A percentile compares a stretch with the other conserved stretches of the same genome.
phyloP scores from a whole-genome alignment of 2,888 invertebrate species.

The Lepeophtheirus nordmannii region DNA sequence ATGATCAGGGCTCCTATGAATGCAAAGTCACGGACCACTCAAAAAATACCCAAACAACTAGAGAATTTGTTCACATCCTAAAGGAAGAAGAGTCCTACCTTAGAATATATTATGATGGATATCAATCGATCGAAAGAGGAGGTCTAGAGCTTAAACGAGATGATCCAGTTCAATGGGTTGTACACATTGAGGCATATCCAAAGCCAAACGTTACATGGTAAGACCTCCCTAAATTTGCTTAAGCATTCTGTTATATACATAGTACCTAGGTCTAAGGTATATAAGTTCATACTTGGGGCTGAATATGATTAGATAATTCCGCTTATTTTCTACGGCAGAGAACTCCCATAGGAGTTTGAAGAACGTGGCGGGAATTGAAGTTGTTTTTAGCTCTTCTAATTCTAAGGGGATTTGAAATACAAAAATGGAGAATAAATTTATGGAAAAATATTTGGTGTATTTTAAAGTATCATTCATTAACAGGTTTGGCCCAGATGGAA shows the following conservation, averaged over 20 bases:
- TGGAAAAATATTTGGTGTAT: too few species aligned
- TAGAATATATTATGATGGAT: constrained; percentile 11
- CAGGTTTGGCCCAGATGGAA: constrained; percentile 14
- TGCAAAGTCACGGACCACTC: constrained; percentile 23
- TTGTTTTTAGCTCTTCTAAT: too few species aligned
- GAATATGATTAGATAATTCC: too few species aligned
- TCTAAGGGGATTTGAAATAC: too few species aligned
- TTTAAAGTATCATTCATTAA: neutral
- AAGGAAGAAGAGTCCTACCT: constrained; percentile 7
- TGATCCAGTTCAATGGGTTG: constrained; percentile 21
- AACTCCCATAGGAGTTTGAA: too few species aligned
- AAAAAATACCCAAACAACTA: constrained; percentile 6
- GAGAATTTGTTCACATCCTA: constrained; percentile 17
- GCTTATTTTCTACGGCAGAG: too few species aligned
- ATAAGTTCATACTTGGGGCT: too few species aligned
- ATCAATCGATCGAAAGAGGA: constrained; percentile 8
- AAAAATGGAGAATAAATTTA: too few species aligned
- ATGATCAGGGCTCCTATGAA: constrained; percentile 22
- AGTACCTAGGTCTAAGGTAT: too few species aligned
- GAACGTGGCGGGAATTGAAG: too few species aligned
- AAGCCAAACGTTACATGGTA: constrained; percentile 12
- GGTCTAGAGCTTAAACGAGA: neutral
- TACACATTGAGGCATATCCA: constrained; percentile 15
- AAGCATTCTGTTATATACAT: neutral
- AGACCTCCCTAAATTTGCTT: neutral